These are phyloP conservation scores for Ictalurus furcatus DNA, from an alignment of 2,113 vertebrate genomes.

Conservation along the genomic window DNA sequence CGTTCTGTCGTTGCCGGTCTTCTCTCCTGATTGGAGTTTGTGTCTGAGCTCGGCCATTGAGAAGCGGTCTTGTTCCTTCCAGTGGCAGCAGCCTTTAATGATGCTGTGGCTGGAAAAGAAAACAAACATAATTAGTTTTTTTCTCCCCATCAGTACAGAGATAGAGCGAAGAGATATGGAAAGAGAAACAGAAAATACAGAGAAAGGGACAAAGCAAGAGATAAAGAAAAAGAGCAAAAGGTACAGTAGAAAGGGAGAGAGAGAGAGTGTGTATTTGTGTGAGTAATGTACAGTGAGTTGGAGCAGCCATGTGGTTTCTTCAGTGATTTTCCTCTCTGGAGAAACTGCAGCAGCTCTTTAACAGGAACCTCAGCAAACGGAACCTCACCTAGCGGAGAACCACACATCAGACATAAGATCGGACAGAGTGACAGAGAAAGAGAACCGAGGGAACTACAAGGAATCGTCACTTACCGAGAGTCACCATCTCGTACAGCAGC, in stretches of 20 bases:
- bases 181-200: background rate
- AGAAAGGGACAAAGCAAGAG: background rate
- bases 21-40: constrained; percentile 73
- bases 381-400: constrained; percentile 80
- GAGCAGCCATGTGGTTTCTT: constrained; percentile 83
- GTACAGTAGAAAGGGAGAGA: background rate
- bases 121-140: background rate
- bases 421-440: background rate
- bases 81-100: constrained; percentile 88
- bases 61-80: constrained; percentile 77
- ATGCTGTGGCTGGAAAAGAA: constrained; percentile 74
- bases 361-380: constrained; percentile 85
- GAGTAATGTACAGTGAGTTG: constrained; percentile 76
- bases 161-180: background rate
- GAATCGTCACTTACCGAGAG: constrained; percentile 73
- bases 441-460: background rate
- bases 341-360: constrained; percentile 81
- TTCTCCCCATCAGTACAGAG: background rate
- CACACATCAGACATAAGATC: background rate
- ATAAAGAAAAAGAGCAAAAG: too few species aligned
- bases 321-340: constrained; percentile 83
- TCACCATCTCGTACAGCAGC: constrained; percentile 83
- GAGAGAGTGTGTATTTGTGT: background rate
- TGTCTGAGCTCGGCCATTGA: constrained; percentile 69
- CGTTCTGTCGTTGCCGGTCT: constrained; percentile 75